Conservation (phyloP, 1,140 invertebrate genomes). For the Solenopsis fugax region DNA sequence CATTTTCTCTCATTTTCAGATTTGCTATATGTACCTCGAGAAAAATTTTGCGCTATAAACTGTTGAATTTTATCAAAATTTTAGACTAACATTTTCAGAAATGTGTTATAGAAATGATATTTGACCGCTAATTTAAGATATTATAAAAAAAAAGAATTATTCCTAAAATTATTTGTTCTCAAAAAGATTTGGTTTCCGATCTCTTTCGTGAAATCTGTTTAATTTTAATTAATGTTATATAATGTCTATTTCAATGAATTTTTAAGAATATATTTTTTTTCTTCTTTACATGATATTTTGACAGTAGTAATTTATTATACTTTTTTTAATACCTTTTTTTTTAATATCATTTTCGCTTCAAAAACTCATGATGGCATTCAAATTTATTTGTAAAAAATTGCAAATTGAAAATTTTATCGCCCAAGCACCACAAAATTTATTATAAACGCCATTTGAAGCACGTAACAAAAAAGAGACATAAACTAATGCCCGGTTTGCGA, state of each 20-base stretch:
- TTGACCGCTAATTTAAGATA: background rate
- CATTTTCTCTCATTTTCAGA: slow-evolving; percentile 31
- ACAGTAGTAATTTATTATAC: background rate
- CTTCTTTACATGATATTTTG: background rate
- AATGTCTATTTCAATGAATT: background rate
- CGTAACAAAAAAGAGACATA: background rate
- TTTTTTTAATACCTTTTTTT: background rate
- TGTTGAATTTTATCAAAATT: slow-evolving; percentile 11
- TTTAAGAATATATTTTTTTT: background rate
- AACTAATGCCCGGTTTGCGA: background rate
- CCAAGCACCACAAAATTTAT: background rate
- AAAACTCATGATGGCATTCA: background rate
- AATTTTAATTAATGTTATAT: background rate
- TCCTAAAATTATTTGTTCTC: background rate
- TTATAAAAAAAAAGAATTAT: background rate
- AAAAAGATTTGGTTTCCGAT: background rate
- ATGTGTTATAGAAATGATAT: background rate
- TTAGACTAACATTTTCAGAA: background rate
- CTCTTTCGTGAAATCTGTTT: too few relatives aligned
- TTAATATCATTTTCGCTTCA: background rate
- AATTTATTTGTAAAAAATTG: background rate
- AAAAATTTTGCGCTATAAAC: background rate
- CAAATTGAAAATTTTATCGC: background rate
- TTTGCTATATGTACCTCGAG: background rate
- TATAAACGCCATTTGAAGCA: slow-evolving; percentile 4